Evolutionary conservation across 2,113 vertebrate genomes (phyloP).

Genomic region (Caranx ignobilis): DNA sequence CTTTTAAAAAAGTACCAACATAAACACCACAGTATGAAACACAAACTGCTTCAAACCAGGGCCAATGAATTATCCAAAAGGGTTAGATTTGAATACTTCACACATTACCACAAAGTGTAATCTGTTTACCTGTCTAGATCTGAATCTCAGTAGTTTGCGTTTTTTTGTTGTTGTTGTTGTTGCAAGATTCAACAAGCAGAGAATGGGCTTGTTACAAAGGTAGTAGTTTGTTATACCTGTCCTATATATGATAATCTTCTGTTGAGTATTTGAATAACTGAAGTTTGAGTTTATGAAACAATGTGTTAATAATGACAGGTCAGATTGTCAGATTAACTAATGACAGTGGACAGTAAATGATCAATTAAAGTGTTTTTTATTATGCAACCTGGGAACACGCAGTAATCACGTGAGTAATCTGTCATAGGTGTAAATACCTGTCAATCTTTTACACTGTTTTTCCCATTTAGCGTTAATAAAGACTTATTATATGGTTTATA

Average conservation of each 20-base stretch:
- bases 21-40: background rate
- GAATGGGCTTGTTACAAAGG: background rate
- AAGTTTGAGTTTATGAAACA: too few species aligned
- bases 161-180: too few species aligned
- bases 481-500: background rate
- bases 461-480: background rate
- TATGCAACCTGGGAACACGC: too few species aligned
- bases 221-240: background rate
- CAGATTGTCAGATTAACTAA: background rate
- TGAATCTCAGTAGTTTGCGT: too few species aligned
- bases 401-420: too few species aligned
- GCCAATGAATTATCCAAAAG: too few species aligned
- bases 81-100: background rate
- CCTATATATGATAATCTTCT: too few species aligned
- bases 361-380: too few species aligned
- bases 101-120: background rate
- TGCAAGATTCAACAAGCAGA: background rate
- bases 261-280: too few species aligned
- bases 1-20: too few species aligned
- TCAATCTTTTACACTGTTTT: background rate
- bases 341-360: too few species aligned
- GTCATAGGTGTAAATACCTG: background rate
- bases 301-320: too few species aligned
- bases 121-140: background rate
- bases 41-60: background rate